Percentiles rank a stretch among this genome's conserved stretches.
These are phyloP conservation scores for Alouatta palliata DNA, from an alignment of 2,113 vertebrate genomes.

Conservation along the genomic window DNA sequence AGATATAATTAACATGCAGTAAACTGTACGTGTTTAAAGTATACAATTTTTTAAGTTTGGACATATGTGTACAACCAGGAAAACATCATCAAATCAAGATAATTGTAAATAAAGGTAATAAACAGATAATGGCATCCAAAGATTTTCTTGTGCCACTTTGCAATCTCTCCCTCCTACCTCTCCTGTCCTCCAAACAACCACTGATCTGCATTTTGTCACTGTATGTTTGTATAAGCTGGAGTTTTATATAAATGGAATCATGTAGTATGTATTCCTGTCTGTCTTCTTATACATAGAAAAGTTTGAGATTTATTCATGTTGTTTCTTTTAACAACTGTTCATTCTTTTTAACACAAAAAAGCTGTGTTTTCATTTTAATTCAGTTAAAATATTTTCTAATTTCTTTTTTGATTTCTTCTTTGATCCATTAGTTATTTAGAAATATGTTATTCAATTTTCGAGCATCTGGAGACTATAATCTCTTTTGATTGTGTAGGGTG, in stretches of 20 bases:
- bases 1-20: background rate
- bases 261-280: background rate
- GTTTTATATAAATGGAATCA: background rate
- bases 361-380: background rate
- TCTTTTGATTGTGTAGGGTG: background rate
- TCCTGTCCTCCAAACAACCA: background rate
- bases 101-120: background rate
- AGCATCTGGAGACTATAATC: background rate
- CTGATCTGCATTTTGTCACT: background rate
- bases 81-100: background rate
- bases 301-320: background rate
- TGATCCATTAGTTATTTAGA: background rate
- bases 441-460: background rate
- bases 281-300: background rate
- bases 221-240: background rate
- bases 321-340: background rate
- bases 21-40: background rate
- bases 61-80: background rate
- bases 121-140: background rate
- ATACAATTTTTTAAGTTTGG: background rate
- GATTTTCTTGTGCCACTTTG: background rate
- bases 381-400: background rate
- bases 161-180: background rate
- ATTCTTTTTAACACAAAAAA: background rate
- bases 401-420: background rate